These are phyloP conservation scores for Lordiphosa fenestrarum DNA, from an alignment of 2,888 invertebrate genomes.

Conservation along the genomic window DNA sequence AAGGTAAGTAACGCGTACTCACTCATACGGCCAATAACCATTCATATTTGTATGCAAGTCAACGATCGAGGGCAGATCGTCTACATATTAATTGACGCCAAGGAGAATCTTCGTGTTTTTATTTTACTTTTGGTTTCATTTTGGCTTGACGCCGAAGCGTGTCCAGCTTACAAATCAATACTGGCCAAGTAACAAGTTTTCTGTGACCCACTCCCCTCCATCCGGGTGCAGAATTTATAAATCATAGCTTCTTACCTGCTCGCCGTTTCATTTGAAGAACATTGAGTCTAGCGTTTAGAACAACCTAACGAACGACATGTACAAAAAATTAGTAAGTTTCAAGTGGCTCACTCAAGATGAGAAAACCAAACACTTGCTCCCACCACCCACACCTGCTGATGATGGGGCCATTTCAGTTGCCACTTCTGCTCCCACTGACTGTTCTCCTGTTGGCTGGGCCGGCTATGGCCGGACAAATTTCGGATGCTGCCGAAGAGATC, in stretches of 20 bases:
- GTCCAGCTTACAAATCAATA: constrained; percentile 34
- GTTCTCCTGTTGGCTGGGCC: constrained; percentile 4
- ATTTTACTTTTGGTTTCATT: constrained; percentile 70
- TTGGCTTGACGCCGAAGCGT: constrained; percentile 9
- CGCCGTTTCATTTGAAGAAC: constrained; percentile 58
- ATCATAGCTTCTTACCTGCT: constrained; percentile 42
- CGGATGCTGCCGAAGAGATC: constrained; percentile 59
- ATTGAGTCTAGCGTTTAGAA: constrained; percentile 38
- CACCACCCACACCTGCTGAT: constrained; percentile 2
- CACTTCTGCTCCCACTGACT: constrained; percentile 6
- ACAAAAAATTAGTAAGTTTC: constrained; percentile 75
- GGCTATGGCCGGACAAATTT: constrained; percentile 49
- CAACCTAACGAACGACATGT: constrained; percentile 55
- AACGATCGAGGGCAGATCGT: constrained; percentile 23
- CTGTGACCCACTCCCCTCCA: constrained; percentile 17
- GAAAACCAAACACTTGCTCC: constrained; percentile 25
- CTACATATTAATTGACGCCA: constrained; percentile 48
- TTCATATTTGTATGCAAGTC: constrained; percentile 45
- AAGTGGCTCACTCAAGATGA: constrained; percentile 36
- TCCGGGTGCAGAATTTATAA: constrained; percentile 55
- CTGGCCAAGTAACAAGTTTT: constrained; percentile 1
- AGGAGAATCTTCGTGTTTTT: constrained; percentile 60
- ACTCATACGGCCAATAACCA: constrained; percentile 4
- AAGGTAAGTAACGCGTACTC: constrained; percentile 33
- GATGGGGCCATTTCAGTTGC: constrained; percentile 51